Evolutionary conservation across 2,888 invertebrate genomes (phyloP).

Genomic region (Megalurothrips usitatus): DNA sequence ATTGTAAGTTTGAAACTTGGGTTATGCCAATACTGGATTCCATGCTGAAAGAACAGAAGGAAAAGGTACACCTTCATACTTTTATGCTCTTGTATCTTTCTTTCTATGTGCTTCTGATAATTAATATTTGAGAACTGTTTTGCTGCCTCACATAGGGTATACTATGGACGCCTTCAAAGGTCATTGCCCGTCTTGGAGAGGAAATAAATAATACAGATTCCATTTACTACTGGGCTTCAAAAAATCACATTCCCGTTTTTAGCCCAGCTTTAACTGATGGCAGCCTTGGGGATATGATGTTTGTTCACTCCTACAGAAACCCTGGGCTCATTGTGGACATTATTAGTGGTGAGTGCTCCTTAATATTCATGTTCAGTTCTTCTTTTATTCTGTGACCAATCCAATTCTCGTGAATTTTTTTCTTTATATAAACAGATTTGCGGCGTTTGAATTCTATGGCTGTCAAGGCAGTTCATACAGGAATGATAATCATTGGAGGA

Average conservation of each 20-base stretch:
- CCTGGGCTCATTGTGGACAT: conserved; percentile 93
- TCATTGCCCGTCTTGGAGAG: conserved; percentile 79
- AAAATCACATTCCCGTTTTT: conserved; percentile 94
- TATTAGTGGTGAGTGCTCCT: conserved; percentile 59
- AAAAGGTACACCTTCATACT: conserved; percentile 47
- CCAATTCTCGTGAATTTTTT: conserved; percentile 30
- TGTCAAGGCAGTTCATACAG: conserved; percentile 86
- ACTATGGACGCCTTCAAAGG: conserved; percentile 89
- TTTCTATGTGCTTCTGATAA: not conserved
- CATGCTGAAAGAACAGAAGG: conserved; percentile 82
- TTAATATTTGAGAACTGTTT: conserved; percentile 1
- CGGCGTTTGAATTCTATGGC: conserved; percentile 88
- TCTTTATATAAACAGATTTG: conserved; percentile 69
- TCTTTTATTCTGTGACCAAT: too few relatives aligned
- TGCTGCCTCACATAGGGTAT: conserved; percentile 46
- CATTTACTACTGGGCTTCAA: conserved; percentile 95
- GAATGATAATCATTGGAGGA: conserved; percentile 94
- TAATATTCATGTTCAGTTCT: not conserved
- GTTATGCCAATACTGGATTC: conserved; percentile 86
- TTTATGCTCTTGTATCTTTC: not conserved
- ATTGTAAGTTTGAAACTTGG: conserved; percentile 98
- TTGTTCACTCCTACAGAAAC: conserved; percentile 90
- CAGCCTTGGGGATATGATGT: conserved; percentile 97
- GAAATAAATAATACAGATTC: conserved; percentile 86
- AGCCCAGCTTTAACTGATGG: conserved; percentile 98